phyloP scores from a whole-genome alignment of 1,140 invertebrate genomes.

The Thaumetopoea pityocampa region DNA sequence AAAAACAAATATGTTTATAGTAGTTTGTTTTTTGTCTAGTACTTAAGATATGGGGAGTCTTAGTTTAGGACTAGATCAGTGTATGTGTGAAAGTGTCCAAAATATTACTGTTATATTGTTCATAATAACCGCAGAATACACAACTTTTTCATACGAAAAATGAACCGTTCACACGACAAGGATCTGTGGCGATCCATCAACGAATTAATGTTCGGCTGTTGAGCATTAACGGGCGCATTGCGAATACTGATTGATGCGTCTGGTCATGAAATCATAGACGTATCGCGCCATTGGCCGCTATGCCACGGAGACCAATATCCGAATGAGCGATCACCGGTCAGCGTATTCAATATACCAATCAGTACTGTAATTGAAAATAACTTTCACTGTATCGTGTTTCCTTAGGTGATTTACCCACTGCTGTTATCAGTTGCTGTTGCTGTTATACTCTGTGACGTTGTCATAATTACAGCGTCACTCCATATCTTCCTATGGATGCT shows the following conservation, averaged over 20 bases:
- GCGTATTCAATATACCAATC: conserved; percentile 14
- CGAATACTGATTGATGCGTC: conserved; percentile 62
- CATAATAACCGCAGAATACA: too few relatives aligned
- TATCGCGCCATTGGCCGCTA: conserved; percentile 31
- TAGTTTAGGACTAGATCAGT: too few relatives aligned
- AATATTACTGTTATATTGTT: too few relatives aligned
- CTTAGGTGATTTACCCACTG: too few relatives aligned
- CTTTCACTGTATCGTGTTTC: conserved; percentile 61
- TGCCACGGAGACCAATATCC: conserved; percentile 36
- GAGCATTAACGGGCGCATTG: conserved; percentile 58
- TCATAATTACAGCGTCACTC: too few relatives aligned
- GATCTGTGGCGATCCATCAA: conserved; percentile 58
- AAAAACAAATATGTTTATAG: too few relatives aligned
- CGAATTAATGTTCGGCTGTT: conserved; percentile 68
- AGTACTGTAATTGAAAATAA: conserved; percentile 33
- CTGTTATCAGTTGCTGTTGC: too few relatives aligned
- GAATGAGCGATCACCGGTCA: conserved; percentile 38
- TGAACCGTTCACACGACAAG: conserved; percentile 39
- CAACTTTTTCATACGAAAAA: conserved; percentile 40
- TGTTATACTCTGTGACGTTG: too few relatives aligned
- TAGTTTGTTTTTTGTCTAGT: too few relatives aligned
- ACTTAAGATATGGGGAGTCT: too few relatives aligned
- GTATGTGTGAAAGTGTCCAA: too few relatives aligned
- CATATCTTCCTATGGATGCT: too few relatives aligned
- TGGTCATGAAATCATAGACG: conserved; percentile 44